Evolutionary conservation across 2,888 invertebrate genomes (phyloP).

Genomic region (Unio delphinus): DNA sequence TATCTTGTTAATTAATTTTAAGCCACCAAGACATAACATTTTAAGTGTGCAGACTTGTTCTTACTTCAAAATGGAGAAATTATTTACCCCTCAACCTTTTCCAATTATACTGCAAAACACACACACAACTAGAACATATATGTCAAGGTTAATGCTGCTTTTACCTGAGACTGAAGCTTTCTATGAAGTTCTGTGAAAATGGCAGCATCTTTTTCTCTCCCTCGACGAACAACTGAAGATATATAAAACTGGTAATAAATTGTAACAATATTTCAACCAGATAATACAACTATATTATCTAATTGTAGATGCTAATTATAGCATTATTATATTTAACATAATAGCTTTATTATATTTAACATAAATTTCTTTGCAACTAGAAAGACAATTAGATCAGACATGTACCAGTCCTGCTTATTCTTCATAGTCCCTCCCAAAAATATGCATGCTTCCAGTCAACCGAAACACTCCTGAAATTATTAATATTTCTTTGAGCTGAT

Average conservation of each 20-base stretch:
- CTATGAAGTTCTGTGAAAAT: conserved; percentile 71
- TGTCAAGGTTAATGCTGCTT: background rate
- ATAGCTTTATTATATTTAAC: background rate
- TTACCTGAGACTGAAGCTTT: conserved; percentile 70
- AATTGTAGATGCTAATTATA: too few species aligned
- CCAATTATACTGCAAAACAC: background rate
- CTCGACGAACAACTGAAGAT: conserved; percentile 61
- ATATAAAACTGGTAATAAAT: background rate
- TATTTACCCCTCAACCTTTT: background rate
- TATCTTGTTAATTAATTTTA: too few species aligned
- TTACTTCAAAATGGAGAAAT: background rate
- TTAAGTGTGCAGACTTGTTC: background rate
- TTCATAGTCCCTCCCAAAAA: too few species aligned
- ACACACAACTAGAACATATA: background rate
- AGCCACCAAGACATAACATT: too few species aligned
- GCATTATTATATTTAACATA: too few species aligned
- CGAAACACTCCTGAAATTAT: too few species aligned
- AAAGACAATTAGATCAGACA: too few species aligned
- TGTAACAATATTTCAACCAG: conserved; percentile 1
- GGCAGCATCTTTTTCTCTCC: conserved; percentile 69
- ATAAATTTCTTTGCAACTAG: background rate
- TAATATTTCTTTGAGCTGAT: too few species aligned
- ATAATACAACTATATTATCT: too few species aligned
- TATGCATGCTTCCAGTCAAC: too few species aligned
- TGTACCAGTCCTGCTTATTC: too few species aligned